These are phyloP conservation scores for Nothobranchius kuhntae DNA, from an alignment of 2,113 vertebrate species.

Conservation along the genomic window DNA sequence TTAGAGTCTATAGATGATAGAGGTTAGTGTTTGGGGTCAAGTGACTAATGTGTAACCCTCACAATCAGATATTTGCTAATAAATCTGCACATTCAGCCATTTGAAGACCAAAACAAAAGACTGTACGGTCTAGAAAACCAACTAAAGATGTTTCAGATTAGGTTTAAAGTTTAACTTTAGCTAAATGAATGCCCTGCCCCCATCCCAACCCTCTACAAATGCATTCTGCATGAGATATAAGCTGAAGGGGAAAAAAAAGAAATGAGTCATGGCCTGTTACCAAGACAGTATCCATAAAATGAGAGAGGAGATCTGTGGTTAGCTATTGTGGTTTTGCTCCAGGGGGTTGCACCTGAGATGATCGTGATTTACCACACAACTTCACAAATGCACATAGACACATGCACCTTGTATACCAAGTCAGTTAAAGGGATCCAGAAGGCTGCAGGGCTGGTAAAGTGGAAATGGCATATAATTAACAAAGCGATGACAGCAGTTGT, in stretches of 20 bases:
- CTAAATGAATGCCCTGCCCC: too few species aligned
- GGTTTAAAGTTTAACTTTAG: too few species aligned
- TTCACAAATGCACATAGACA: background rate
- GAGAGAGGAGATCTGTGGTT: conserved; percentile 36
- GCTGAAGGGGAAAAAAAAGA: background rate
- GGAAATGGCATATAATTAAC: conserved; percentile 70
- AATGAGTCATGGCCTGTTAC: conserved; percentile 34
- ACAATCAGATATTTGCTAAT: too few species aligned
- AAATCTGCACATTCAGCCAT: too few species aligned
- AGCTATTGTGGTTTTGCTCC: conserved; percentile 52
- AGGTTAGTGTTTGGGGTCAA: too few species aligned
- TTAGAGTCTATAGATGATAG: too few species aligned
- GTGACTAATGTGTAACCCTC: too few species aligned
- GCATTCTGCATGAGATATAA: background rate
- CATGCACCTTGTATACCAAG: background rate
- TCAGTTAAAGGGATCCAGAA: conserved; percentile 30
- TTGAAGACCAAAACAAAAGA: too few species aligned
- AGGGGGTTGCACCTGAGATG: conserved; percentile 25
- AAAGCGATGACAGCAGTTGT: conserved; percentile 61
- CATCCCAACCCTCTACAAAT: background rate
- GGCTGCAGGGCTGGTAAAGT: conserved; percentile 53
- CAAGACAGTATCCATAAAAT: conserved; percentile 32
- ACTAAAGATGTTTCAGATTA: too few species aligned
- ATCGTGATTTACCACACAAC: conserved; percentile 24
- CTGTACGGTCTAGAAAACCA: too few species aligned